Percentiles rank a stretch among this genome's conserved stretches.
These are phyloP conservation scores for Eristalis pertinax DNA, from an alignment of 2,888 invertebrate species.

Conservation along the genomic window DNA sequence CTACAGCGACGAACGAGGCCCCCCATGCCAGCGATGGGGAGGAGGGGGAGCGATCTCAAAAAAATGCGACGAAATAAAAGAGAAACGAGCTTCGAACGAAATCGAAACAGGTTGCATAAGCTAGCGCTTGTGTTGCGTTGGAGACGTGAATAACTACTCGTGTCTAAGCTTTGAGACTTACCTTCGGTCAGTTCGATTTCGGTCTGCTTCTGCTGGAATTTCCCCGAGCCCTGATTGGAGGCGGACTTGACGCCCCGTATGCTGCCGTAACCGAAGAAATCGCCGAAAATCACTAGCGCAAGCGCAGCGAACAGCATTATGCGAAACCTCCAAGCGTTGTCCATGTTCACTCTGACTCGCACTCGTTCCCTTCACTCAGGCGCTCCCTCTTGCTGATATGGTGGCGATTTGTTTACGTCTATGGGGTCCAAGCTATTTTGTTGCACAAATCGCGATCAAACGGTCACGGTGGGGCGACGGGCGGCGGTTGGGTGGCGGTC, in stretches of 20 bases:
- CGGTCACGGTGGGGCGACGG: not conserved
- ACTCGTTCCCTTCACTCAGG: not conserved
- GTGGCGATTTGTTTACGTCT: conserved; percentile 1
- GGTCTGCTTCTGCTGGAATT: conserved; percentile 80
- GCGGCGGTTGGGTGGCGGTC: not conserved
- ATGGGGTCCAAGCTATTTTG: not conserved
- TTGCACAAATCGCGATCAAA: not conserved
- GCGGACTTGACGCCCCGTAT: conserved; percentile 80
- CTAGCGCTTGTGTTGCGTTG: conserved; percentile 31
- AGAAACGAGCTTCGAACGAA: conserved; percentile 53
- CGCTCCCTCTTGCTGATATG: no score
- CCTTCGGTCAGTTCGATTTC: conserved; percentile 81
- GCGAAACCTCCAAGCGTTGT: conserved; percentile 81
- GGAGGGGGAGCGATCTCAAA: no score
- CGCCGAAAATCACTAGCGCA: conserved; percentile 80
- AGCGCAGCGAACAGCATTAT: conserved; percentile 79
- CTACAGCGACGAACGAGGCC: not conserved
- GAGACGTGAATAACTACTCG: conserved; percentile 26
- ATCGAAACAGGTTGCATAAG: conserved; percentile 68
- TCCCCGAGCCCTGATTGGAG: conserved; percentile 77
- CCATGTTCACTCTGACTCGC: conserved; percentile 74
- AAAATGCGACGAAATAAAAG: conserved; percentile 25
- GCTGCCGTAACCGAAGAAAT: conserved; percentile 80
- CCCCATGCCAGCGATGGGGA: no score
- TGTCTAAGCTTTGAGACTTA: conserved; percentile 73